phyloP scores from a whole-genome alignment of 1,140 invertebrate species.

The Cataglyphis hispanica region DNA sequence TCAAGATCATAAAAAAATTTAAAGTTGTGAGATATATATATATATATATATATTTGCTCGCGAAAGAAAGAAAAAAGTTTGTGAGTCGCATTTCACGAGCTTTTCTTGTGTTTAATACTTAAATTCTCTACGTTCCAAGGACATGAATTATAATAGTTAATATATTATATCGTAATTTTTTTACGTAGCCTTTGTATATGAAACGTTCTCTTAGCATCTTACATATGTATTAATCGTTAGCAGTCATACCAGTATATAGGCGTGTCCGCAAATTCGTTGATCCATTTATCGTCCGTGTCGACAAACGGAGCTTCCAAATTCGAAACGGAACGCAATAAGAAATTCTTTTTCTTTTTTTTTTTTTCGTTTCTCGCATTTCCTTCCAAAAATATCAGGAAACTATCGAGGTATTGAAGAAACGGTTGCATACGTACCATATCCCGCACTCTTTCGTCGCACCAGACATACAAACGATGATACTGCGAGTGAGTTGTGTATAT shows the following conservation, averaged over 20 bases:
- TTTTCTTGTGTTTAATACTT: constrained; percentile 59
- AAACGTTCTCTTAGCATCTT: constrained; percentile 73
- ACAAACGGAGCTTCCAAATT: constrained; percentile 49
- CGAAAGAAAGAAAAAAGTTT: not conserved
- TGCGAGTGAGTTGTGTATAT: not conserved
- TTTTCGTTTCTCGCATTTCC: constrained; percentile 56
- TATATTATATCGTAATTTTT: constrained; percentile 76
- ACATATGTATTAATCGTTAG: constrained; percentile 73
- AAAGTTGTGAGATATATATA: not conserved
- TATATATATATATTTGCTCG: not conserved
- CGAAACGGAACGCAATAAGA: constrained; percentile 49
- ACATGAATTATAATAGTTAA: constrained; percentile 75
- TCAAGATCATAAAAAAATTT: not conserved
- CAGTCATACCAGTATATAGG: constrained; percentile 75
- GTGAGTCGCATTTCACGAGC: not conserved
- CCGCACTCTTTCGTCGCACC: constrained; percentile 50
- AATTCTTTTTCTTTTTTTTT: constrained; percentile 28
- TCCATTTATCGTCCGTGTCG: constrained; percentile 36
- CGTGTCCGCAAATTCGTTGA: constrained; percentile 61
- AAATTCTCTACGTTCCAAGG: constrained; percentile 75
- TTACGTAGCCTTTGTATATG: constrained; percentile 70
- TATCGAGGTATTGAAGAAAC: constrained; percentile 74
- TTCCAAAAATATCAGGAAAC: constrained; percentile 77
- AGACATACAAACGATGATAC: constrained; percentile 44
- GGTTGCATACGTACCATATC: constrained; percentile 50